Conservation (phyloP, 2,888 invertebrate genomes). For the Anaspis maculata region DNA sequence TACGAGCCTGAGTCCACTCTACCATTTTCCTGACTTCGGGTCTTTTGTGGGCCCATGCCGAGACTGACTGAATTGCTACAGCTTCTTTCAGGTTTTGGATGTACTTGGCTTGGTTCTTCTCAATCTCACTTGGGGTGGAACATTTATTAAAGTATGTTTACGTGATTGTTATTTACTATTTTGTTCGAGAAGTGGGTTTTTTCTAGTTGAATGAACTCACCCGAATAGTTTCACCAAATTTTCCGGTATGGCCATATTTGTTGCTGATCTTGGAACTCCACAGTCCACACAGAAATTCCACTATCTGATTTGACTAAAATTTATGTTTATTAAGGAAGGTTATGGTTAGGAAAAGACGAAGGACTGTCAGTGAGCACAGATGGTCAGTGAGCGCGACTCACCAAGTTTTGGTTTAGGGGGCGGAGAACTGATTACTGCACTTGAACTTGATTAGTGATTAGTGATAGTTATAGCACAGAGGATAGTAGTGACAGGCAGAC, state of each 20-base stretch:
- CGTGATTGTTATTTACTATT: background rate
- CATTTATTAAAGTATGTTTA: background rate
- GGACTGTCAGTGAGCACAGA: no score
- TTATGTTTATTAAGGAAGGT: no score
- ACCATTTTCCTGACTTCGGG: conserved; percentile 78
- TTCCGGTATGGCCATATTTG: conserved; percentile 12
- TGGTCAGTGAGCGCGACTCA: no score
- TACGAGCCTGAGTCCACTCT: conserved; percentile 64
- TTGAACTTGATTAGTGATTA: no score
- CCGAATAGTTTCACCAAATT: conserved; percentile 9
- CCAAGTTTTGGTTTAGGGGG: no score
- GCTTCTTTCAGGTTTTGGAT: conserved; percentile 73
- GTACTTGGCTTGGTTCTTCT: conserved; percentile 65
- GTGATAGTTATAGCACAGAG: no score
- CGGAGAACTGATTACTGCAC: no score
- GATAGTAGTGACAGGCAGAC: no score
- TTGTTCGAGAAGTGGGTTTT: background rate
- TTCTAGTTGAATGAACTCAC: conserved; percentile 2
- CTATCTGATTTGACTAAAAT: no score
- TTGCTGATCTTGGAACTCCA: no score
- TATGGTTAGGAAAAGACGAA: no score
- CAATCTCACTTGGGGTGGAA: conserved; percentile 77
- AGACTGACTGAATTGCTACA: conserved; percentile 93
- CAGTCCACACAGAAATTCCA: no score
- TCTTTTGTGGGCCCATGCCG: conserved; percentile 78